These are phyloP conservation scores for Aelia acuminata DNA, from an alignment of 2,888 invertebrate genomes.

Conservation along the genomic window DNA sequence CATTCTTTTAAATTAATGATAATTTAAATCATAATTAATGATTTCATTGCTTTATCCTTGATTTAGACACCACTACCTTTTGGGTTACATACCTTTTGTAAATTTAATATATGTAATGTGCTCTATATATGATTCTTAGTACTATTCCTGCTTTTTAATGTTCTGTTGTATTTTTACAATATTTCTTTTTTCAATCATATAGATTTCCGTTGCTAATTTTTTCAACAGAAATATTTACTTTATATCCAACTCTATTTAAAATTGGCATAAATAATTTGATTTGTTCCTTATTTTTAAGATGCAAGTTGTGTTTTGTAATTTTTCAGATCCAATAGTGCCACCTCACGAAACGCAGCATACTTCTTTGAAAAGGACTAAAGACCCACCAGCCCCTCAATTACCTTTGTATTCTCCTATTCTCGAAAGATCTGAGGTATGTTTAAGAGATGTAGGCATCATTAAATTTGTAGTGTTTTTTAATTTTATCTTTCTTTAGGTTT, in stretches of 20 bases:
- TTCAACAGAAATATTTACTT: neutral
- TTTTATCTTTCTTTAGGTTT: too few species aligned
- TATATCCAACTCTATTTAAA: neutral
- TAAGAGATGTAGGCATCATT: too few species aligned
- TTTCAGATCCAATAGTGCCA: conserved; percentile 58
- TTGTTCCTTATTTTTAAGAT: neutral
- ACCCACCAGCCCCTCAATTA: conserved; percentile 68
- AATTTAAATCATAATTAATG: too few species aligned
- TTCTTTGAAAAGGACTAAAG: conserved; percentile 71
- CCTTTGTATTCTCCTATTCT: conserved; percentile 70
- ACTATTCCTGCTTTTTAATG: neutral
- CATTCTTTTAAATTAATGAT: too few species aligned
- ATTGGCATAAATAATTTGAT: neutral
- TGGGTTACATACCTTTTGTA: too few species aligned
- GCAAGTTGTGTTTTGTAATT: conserved; percentile 30
- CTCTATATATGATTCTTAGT: neutral
- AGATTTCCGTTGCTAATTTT: too few species aligned
- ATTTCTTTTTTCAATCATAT: too few species aligned
- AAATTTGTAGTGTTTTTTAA: too few species aligned
- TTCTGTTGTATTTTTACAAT: neutral
- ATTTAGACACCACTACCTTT: too few species aligned
- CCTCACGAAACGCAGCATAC: conserved; percentile 71
- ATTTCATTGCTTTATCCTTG: too few species aligned
- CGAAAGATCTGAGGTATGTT: conserved; percentile 71
- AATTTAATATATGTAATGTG: neutral